Conservation (phyloP, 2,888 invertebrate species). For the Arenicola marina region DNA sequence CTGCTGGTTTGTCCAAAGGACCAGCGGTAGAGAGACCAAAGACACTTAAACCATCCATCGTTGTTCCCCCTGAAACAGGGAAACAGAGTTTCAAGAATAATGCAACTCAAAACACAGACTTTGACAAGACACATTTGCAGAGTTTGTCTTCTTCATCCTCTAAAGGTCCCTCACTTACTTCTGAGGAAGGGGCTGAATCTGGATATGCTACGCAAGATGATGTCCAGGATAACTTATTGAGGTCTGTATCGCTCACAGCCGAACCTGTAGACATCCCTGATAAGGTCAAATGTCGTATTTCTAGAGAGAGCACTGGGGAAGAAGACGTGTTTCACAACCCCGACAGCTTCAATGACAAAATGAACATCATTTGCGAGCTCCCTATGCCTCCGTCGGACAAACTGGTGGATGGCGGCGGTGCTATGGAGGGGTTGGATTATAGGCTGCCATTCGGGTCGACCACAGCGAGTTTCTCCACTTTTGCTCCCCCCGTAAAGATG, state of each 20-base stretch:
- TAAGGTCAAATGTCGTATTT: neutral
- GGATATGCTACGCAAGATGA: constrained; percentile 15
- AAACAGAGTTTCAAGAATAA: no score
- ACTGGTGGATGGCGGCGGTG: neutral
- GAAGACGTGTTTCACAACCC: neutral
- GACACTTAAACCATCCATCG: no score
- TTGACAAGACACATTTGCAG: no score
- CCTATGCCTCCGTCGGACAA: neutral
- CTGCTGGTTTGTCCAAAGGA: no score
- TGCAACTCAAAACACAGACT: no score
- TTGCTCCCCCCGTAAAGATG: no score
- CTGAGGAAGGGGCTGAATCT: constrained; percentile 9
- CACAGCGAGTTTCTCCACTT: no score
- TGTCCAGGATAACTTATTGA: neutral
- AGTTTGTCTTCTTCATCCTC: no score
- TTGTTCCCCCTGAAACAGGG: no score
- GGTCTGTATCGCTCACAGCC: neutral
- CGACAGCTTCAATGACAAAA: neutral
- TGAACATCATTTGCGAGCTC: neutral
- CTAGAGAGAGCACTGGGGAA: constrained; percentile 1
- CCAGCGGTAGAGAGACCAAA: no score
- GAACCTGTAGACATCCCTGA: neutral
- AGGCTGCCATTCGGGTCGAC: no score
- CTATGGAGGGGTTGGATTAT: neutral
- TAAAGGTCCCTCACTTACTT: constrained; percentile 1